Evolutionary conservation across 2,113 vertebrate genomes (phyloP).

Genomic region (Chloroceryle aenea): DNA sequence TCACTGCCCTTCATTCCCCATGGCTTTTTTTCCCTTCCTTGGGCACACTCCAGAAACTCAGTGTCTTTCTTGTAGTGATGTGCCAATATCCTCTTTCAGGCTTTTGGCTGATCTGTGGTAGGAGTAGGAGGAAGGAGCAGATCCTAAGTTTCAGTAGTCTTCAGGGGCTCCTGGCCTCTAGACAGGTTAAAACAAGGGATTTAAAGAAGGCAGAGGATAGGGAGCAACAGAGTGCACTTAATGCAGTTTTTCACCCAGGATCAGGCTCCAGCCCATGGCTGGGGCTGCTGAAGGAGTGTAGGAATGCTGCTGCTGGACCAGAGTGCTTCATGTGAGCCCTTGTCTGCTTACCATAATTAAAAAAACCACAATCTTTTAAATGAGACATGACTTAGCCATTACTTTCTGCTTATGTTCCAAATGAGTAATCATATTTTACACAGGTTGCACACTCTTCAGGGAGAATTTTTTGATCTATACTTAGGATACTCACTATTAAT

Average conservation of each 20-base stretch:
- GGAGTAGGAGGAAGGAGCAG: background rate
- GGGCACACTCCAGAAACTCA: no score
- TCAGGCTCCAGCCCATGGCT: background rate
- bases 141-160: background rate
- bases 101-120: background rate
- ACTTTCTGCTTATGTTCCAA: slow-evolving; percentile 50
- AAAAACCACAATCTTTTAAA: slow-evolving; percentile 8
- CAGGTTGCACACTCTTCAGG: slow-evolving; percentile 35
- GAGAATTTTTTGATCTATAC: slow-evolving; percentile 47
- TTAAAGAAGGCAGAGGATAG: background rate
- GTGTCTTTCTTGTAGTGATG: no score
- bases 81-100: background rate
- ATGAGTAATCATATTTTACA: slow-evolving; percentile 31
- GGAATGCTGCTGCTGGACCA: background rate
- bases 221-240: background rate
- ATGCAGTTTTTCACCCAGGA: background rate
- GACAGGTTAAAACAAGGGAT: background rate
- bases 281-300: background rate
- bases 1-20: no score
- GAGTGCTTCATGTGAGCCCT: background rate
- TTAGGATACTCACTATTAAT: slow-evolving; percentile 44
- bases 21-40: no score
- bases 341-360: background rate
- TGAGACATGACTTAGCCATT: slow-evolving; percentile 14
- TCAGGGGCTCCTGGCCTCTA: background rate